phyloP scores from a whole-genome alignment of 2,113 vertebrate genomes.

The Prolemur simus region DNA sequence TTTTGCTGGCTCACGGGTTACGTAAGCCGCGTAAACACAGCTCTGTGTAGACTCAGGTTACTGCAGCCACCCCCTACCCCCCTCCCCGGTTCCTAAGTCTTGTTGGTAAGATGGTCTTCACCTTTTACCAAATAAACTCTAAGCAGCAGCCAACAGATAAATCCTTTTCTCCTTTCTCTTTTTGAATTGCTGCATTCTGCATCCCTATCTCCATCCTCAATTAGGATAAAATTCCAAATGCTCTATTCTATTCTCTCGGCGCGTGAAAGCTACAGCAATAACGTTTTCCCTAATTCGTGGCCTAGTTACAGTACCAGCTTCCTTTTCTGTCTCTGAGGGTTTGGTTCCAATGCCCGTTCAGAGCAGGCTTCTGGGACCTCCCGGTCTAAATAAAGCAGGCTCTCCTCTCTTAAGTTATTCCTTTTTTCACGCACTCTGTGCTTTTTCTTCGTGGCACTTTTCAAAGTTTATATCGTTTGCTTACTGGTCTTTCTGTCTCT shows the following conservation, averaged over 20 bases:
- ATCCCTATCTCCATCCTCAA: constrained; percentile 17
- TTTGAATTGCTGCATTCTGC: constrained; percentile 16
- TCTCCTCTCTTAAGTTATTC: neutral
- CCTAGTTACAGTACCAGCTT: neutral
- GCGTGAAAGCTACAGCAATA: neutral
- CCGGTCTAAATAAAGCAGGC: neutral
- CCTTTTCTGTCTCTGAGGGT: constrained; percentile 4
- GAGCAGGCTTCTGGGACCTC: neutral
- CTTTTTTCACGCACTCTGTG: neutral
- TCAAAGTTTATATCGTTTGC: neutral
- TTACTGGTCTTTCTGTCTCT: constrained; percentile 26
- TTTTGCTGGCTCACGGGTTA: constrained; percentile 74
- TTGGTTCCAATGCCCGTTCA: neutral
- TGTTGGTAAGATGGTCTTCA: neutral
- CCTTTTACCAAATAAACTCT: constrained; percentile 13
- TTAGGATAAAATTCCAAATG: constrained; percentile 36
- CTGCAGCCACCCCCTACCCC: too few relatives aligned
- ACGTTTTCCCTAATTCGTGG: constrained; percentile 2
- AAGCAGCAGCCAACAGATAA: neutral
- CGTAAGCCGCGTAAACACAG: too few relatives aligned
- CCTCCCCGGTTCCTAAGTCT: neutral
- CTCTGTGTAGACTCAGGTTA: too few relatives aligned
- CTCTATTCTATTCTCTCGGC: neutral
- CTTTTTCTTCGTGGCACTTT: neutral
- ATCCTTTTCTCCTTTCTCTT: neutral